These are phyloP conservation scores for Cheirogaleus major DNA, from an alignment of 2,797 vertebrate species.

Conservation along the genomic window DNA sequence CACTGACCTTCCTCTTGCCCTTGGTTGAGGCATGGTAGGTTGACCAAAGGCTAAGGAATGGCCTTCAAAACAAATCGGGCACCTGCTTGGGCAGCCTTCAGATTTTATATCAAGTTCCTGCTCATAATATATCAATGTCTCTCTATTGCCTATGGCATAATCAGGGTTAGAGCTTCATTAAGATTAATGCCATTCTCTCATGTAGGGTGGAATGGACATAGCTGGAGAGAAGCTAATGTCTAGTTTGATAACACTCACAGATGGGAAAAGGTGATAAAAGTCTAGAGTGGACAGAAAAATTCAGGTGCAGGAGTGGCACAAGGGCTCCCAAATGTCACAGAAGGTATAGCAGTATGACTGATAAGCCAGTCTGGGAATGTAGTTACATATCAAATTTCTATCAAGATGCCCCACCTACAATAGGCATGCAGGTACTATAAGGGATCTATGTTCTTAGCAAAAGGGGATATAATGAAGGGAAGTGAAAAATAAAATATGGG, in stretches of 20 bases:
- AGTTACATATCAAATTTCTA: not conserved
- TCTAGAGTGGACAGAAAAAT: not conserved
- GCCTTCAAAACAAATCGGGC: not conserved
- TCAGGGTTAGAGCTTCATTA: not conserved
- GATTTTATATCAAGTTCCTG: not conserved
- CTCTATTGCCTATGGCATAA: not conserved
- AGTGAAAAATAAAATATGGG: not conserved
- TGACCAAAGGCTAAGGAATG: not conserved
- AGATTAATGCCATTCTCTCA: not conserved
- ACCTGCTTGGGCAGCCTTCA: not conserved
- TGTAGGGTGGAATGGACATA: not conserved
- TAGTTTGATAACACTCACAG: not conserved
- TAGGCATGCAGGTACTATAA: not conserved
- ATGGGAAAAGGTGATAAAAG: not conserved
- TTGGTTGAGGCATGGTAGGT: not conserved
- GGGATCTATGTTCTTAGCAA: not conserved
- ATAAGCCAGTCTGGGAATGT: not conserved
- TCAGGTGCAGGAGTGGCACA: not conserved
- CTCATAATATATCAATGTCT: not conserved
- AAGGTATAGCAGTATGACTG: accelerated
- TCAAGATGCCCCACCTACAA: not conserved
- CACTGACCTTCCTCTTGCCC: not conserved
- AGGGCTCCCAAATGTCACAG: not conserved
- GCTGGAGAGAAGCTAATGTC: not conserved
- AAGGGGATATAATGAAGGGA: not conserved